These are phyloP conservation scores for Polyommatus icarus DNA, from an alignment of 2,888 invertebrate genomes.

Conservation along the genomic window DNA sequence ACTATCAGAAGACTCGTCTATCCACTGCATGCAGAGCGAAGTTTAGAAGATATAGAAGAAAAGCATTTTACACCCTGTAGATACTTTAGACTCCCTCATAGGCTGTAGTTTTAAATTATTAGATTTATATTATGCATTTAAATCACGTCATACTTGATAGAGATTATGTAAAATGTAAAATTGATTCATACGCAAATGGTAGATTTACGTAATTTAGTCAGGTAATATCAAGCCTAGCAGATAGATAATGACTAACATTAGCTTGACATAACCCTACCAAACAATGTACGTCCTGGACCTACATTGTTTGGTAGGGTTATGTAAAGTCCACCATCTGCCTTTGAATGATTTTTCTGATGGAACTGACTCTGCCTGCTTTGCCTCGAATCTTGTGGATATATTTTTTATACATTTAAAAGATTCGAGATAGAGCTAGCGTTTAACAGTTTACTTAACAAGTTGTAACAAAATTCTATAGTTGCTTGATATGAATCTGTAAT, in stretches of 20 bases:
- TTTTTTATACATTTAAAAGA: too few species aligned
- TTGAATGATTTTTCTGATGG: not conserved
- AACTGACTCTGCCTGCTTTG: not conserved
- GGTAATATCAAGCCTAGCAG: not conserved
- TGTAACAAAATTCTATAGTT: not conserved
- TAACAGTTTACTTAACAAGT: too few species aligned
- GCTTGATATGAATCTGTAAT: not conserved
- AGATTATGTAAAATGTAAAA: not conserved
- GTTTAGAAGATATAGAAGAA: slow-evolving; percentile 59
- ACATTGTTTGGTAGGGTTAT: too few species aligned
- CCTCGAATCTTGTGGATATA: too few species aligned
- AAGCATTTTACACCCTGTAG: slow-evolving; percentile 20
- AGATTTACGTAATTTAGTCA: not conserved
- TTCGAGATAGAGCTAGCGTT: too few species aligned
- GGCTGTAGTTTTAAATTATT: slow-evolving; percentile 1
- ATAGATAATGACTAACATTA: not conserved
- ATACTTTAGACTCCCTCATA: slow-evolving; percentile 12
- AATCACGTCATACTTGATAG: not conserved
- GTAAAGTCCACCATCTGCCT: not conserved
- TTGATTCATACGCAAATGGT: not conserved
- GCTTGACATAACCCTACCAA: not conserved
- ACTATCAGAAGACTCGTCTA: slow-evolving; percentile 91
- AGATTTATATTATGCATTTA: slow-evolving; percentile 2
- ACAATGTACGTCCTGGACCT: not conserved
- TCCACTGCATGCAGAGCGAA: slow-evolving; percentile 92